These are phyloP conservation scores for Nicator chloris DNA, from an alignment of 2,113 vertebrate genomes.

Conservation along the genomic window DNA sequence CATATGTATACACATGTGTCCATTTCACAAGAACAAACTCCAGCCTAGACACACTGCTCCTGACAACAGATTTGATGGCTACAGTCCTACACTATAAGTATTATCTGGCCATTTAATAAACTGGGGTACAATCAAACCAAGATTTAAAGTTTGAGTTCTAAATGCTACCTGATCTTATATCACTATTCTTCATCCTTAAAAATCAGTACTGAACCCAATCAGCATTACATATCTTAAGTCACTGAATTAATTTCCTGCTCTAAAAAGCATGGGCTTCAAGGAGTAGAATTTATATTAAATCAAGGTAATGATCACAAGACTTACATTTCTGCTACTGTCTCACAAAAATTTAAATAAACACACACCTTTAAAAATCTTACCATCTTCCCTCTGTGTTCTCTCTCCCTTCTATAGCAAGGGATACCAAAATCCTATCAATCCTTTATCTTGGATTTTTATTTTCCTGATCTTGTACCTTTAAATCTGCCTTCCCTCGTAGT, in stretches of 20 bases:
- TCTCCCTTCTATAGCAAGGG: background rate
- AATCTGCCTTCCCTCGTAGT: background rate
- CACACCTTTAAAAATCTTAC: background rate
- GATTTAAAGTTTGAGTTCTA: background rate
- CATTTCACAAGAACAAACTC: background rate
- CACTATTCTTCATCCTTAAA: background rate
- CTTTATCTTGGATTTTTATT: background rate
- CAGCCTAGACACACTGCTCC: background rate
- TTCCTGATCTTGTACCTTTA: background rate
- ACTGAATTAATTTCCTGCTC: background rate
- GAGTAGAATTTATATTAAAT: background rate
- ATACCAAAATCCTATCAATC: background rate
- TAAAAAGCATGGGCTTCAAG: background rate
- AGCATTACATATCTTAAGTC: background rate
- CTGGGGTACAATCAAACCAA: background rate
- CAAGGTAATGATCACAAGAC: background rate
- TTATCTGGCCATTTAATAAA: background rate
- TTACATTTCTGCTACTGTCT: background rate
- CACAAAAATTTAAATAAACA: background rate
- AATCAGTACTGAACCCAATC: background rate
- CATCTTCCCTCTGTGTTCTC: background rate
- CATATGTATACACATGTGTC: too few relatives aligned
- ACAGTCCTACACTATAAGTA: background rate
- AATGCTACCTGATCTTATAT: background rate
- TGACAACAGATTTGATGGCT: background rate